These are phyloP conservation scores for Diorhabda elongata DNA, from an alignment of 1,140 invertebrate genomes.

Conservation along the genomic window DNA sequence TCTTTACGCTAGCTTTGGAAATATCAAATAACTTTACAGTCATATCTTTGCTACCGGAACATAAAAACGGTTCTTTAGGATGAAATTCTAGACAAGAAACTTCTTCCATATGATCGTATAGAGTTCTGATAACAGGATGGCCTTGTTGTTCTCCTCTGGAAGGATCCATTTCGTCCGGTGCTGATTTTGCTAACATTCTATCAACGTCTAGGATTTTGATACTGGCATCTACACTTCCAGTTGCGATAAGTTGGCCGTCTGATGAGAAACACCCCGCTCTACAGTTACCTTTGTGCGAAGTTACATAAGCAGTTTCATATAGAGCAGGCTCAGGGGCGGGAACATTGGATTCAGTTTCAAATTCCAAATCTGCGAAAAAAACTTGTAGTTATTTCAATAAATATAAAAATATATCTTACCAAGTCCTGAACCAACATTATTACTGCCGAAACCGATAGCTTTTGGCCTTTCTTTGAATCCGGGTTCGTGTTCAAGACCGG, in stretches of 20 bases:
- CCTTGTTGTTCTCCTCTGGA: conserved; percentile 77
- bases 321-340: conserved; percentile 89
- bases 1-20: conserved; percentile 96
- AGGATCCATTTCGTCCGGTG: conserved; percentile 75
- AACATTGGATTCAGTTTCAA: conserved; percentile 86
- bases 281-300: conserved; percentile 96
- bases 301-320: conserved; percentile 98
- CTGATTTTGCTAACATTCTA: conserved; percentile 92
- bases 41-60: conserved; percentile 89
- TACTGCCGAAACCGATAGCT: conserved; percentile 61
- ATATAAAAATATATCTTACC: conserved; percentile 45
- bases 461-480: conserved; percentile 61
- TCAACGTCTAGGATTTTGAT: conserved; percentile 99
- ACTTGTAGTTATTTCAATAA: neutral
- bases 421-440: conserved; percentile 76
- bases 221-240: conserved; percentile 95
- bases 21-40: conserved; percentile 97
- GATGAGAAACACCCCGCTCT: conserved; percentile 90
- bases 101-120: conserved; percentile 98
- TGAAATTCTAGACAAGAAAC: conserved; percentile 97
- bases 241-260: conserved; percentile 95
- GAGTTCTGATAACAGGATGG: conserved; percentile 95
- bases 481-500: conserved; percentile 85
- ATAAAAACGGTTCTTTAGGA: conserved; percentile 86
- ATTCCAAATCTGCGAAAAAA: conserved; percentile 76